Evolutionary conservation across 2,797 vertebrate species (phyloP), one percentile per base, ranked within the genome.

Genomic region (Microctenopoma stevenorrisi): DNA sequence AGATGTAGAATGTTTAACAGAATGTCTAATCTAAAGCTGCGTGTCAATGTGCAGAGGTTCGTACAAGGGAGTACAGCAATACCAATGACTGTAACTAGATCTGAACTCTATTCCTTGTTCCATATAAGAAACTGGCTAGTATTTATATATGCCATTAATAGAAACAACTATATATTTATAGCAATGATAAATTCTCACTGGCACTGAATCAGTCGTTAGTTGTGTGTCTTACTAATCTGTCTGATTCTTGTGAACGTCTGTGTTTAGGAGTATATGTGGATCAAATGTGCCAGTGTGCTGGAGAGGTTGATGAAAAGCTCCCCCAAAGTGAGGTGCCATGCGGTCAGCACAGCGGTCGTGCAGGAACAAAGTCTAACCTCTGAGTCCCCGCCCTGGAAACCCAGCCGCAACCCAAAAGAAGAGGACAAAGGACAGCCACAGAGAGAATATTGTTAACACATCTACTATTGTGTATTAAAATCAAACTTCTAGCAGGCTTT

Each of bases 311-410:
- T 94, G 94, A 94, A 94, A 93, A 91, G 90, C 89, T 90, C 90
- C 91, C 93, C 85, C 74, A 87, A 84, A 87, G 89, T 90, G 92
- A 90, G 91, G 92, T 94, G 92, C 92, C 93, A 95, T 95, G 95
- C 95, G 93, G 78, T 92, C 92, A 93, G 94, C 94, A 94, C 92
- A 95, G 93, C 91, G 89, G 88, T 91, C 93, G 94, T 95, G 94
- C 95, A 95, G 90, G 86, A 93, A 92, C 85, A 93, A 91, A 92
- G 86, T 95, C 96, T 97, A 96, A 98, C 97, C 97, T 98, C 96
- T 90, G 93, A 93, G 55, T 97, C 96, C 94, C 96, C 96, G 88
- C 94, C 92, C 94, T 94, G 94, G 93, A 92, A 88, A 93, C 91
- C 90, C 91, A 91, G 85, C 92, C 86, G 91, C 90, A 91, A 92